Evolutionary conservation across 2,113 vertebrate genomes (phyloP).

Genomic region (Notarius quadriscutis): DNA sequence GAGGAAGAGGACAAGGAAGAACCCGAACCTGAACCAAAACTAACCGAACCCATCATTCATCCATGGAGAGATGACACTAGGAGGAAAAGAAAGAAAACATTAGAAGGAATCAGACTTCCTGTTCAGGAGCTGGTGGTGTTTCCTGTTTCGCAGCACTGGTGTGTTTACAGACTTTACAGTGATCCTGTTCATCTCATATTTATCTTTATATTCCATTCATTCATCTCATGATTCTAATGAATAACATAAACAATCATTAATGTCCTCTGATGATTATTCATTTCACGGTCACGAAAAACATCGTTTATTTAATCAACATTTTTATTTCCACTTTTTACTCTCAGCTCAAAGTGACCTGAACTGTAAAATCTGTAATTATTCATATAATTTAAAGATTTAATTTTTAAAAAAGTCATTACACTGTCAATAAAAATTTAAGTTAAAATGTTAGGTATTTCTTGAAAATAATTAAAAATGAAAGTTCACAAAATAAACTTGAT

Average conservation of each 20-base stretch:
- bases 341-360: background rate
- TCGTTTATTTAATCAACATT: background rate
- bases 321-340: background rate
- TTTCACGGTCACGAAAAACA: background rate
- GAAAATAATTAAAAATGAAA: background rate
- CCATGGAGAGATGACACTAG: background rate
- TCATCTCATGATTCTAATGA: background rate
- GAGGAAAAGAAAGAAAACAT: background rate
- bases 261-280: no score
- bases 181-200: background rate
- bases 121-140: background rate
- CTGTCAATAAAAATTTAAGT: background rate
- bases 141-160: background rate
- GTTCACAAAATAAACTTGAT: no score
- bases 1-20: conserved; percentile 84
- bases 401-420: no score
- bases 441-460: background rate
- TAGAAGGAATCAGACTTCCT: background rate
- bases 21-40: conserved; percentile 79
- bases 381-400: no score
- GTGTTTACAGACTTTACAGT: background rate
- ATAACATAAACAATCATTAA: background rate
- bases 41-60: conserved; percentile 65
- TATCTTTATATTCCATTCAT: background rate
- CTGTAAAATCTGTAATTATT: background rate